A percentile compares a stretch with the other conserved stretches of the same genome.
Conservation (phyloP, 1,140 invertebrate species). For the Dufourea novaeangliae region DNA sequence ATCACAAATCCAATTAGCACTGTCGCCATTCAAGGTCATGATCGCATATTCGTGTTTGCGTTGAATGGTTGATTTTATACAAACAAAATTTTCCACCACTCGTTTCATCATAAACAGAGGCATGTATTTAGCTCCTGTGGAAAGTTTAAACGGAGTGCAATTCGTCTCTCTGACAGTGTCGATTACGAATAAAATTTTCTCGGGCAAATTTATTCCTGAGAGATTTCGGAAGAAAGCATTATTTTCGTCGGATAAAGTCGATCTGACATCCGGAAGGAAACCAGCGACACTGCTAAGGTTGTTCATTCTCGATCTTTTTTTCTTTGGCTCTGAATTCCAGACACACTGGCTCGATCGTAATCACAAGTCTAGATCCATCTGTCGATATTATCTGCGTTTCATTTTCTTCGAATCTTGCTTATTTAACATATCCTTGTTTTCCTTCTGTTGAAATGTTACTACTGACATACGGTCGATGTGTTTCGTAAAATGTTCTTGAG, state of each 20-base stretch:
- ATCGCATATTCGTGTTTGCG: conserved; percentile 86
- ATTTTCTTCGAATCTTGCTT: conserved; percentile 54
- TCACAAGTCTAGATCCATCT: conserved; percentile 37
- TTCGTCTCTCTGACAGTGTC: conserved; percentile 85
- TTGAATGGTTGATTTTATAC: conserved; percentile 85
- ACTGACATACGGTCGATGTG: not conserved
- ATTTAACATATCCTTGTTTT: conserved; percentile 50
- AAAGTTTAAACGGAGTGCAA: conserved; percentile 83
- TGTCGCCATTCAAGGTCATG: conserved; percentile 83
- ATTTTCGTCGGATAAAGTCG: not conserved
- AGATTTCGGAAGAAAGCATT: conserved; percentile 71
- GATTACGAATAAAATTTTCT: conserved; percentile 85
- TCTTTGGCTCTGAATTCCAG: conserved; percentile 15
- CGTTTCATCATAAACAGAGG: conserved; percentile 85
- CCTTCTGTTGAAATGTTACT: not conserved
- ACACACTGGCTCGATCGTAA: conserved; percentile 38
- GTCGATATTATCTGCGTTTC: conserved; percentile 55
- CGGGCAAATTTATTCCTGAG: conserved; percentile 83
- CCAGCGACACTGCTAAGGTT: not conserved
- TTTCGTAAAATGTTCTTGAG: not conserved
- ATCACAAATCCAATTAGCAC: conserved; percentile 83
- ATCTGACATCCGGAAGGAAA: conserved; percentile 13
- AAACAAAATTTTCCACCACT: conserved; percentile 85
- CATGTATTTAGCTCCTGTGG: conserved; percentile 83
- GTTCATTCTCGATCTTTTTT: conserved; percentile 23